Evolutionary conservation across 2,113 vertebrate species (phyloP).

Genomic region (Glaucomys volans): DNA sequence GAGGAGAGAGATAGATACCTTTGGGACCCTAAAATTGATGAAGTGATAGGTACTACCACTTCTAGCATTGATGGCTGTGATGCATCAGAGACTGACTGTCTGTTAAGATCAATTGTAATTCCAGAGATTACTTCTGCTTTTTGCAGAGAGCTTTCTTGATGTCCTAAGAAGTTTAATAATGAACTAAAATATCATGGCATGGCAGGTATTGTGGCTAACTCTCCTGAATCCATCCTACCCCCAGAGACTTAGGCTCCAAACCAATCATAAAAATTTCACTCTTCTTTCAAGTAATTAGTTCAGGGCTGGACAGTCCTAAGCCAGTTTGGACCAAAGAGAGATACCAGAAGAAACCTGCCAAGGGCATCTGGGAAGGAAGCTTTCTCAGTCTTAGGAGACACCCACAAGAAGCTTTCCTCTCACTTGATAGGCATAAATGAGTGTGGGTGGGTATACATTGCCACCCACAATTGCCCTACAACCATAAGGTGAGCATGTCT

Average conservation of each 20-base stretch:
- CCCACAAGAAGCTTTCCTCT: background rate
- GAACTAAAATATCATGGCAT: background rate
- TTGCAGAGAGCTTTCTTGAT: constrained; percentile 1
- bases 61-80: background rate
- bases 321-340: constrained; percentile 35
- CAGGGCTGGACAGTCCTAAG: background rate
- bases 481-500: background rate
- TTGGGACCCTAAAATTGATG: background rate
- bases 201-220: background rate
- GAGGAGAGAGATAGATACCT: background rate
- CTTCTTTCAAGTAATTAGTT: background rate
- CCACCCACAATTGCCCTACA: background rate
- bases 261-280: background rate
- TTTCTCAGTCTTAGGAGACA: background rate
- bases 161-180: background rate
- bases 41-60: background rate
- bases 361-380: background rate
- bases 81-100: background rate
- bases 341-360: background rate
- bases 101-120: background rate
- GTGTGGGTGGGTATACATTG: background rate
- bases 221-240: background rate
- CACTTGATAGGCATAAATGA: background rate
- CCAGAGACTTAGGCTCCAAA: background rate
- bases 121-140: constrained; percentile 31